Percentiles rank a stretch among this genome's conserved stretches.
These are phyloP conservation scores for Trigoniulus corallinus DNA, from an alignment of 1,140 invertebrate species.

Conservation along the genomic window DNA sequence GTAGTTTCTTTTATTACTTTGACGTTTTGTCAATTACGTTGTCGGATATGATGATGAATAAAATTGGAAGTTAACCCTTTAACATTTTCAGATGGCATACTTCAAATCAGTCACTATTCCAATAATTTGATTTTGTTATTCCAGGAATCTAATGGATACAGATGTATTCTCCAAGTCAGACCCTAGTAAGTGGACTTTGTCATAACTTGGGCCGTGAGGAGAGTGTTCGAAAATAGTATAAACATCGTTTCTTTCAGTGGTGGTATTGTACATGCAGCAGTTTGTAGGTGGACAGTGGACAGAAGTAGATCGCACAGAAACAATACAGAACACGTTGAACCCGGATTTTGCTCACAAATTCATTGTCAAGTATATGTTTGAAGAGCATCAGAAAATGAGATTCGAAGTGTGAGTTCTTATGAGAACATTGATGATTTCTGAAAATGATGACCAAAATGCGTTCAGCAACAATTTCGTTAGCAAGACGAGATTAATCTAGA, in stretches of 20 bases:
- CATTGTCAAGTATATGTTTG: conserved; percentile 35
- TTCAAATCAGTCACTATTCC: background rate
- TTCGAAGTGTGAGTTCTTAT: conserved; percentile 19
- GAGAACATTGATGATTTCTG: conserved; percentile 1
- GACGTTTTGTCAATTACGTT: background rate
- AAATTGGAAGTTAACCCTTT: background rate
- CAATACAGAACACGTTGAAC: conserved; percentile 34
- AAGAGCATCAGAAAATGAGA: conserved; percentile 25
- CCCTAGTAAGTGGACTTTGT: background rate
- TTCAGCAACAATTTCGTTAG: conserved; percentile 4
- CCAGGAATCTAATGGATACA: background rate
- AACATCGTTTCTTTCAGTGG: background rate
- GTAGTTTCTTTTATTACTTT: background rate
- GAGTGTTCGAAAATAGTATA: background rate
- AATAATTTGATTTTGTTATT: background rate
- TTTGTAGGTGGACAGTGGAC: background rate
- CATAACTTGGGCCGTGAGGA: background rate
- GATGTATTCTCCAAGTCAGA: background rate
- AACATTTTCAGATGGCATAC: background rate
- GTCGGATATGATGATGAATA: background rate
- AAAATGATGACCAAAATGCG: conserved; percentile 4
- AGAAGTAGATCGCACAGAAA: conserved; percentile 30
- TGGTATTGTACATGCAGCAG: background rate
- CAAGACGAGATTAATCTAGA: no score
- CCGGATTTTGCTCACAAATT: conserved; percentile 36